Evolutionary conservation across 1,140 invertebrate species (phyloP).

Genomic region (Ceratoteleas bidentatus): DNA sequence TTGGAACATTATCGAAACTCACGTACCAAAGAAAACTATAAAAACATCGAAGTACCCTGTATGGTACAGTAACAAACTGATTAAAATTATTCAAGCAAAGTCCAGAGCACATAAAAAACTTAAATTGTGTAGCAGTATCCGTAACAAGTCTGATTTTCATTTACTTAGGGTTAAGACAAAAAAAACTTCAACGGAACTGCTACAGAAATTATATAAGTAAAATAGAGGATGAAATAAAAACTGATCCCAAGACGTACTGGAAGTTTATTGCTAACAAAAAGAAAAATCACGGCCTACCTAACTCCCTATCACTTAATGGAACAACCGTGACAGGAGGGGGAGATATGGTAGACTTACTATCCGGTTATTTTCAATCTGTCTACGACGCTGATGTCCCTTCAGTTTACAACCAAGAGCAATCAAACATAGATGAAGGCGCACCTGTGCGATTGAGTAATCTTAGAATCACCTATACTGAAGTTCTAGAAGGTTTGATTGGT

Average conservation of each 20-base stretch:
- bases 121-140: background rate
- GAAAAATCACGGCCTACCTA: constrained; percentile 6
- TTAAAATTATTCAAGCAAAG: background rate
- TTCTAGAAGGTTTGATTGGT: background rate
- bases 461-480: background rate
- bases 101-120: background rate
- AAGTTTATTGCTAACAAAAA: constrained; percentile 4
- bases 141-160: background rate
- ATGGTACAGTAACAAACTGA: constrained; percentile 1
- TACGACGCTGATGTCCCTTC: background rate
- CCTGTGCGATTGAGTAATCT: background rate
- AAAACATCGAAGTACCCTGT: background rate
- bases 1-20: background rate
- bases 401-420: background rate
- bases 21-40: constrained; percentile 6
- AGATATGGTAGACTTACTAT: background rate
- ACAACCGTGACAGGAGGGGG: background rate
- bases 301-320: background rate
- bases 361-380: constrained; percentile 6
- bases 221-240: background rate
- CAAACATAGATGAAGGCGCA: background rate
- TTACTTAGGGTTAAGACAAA: background rate
- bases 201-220: background rate
- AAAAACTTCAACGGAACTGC: background rate
- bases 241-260: constrained; percentile 9